Evolutionary conservation across 2,797 vertebrate species (phyloP).

Genomic region (Microctenopoma stevenorrisi): DNA sequence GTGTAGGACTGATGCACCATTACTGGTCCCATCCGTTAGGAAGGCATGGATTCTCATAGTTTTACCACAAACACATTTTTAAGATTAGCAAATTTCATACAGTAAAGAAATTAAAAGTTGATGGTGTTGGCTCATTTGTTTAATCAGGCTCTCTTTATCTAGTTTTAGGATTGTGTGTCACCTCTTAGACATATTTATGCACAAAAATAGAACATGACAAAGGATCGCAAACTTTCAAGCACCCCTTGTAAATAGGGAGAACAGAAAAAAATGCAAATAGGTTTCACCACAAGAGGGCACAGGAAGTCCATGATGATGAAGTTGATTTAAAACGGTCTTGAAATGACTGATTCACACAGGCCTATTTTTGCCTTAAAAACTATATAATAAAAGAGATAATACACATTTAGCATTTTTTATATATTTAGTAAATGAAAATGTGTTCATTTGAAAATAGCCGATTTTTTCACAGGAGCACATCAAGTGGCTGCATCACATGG

Average conservation of each 20-base stretch:
- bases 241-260: not conserved
- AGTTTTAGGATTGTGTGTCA: too few relatives aligned
- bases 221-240: too few relatives aligned
- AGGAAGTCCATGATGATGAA: constrained; percentile 52
- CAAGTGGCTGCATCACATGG: constrained; percentile 37
- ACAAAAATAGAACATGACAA: too few relatives aligned
- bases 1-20: too few relatives aligned
- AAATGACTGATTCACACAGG: constrained; percentile 37
- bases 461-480: constrained; percentile 48
- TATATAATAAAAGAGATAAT: constrained; percentile 57
- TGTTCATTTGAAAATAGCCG: constrained; percentile 46
- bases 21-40: too few relatives aligned
- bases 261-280: not conserved
- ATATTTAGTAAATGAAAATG: constrained; percentile 49
- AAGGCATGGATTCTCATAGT: too few relatives aligned
- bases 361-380: constrained; percentile 43
- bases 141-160: too few relatives aligned
- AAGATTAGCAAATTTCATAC: too few relatives aligned
- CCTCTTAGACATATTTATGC: too few relatives aligned
- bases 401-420: constrained; percentile 54
- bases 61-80: too few relatives aligned
- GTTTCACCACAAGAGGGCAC: constrained; percentile 80
- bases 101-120: too few relatives aligned
- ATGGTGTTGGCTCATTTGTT: too few relatives aligned
- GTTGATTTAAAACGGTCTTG: constrained; percentile 18